phyloP scores from a whole-genome alignment of 2,888 invertebrate genomes.

The Netelia melanura region DNA sequence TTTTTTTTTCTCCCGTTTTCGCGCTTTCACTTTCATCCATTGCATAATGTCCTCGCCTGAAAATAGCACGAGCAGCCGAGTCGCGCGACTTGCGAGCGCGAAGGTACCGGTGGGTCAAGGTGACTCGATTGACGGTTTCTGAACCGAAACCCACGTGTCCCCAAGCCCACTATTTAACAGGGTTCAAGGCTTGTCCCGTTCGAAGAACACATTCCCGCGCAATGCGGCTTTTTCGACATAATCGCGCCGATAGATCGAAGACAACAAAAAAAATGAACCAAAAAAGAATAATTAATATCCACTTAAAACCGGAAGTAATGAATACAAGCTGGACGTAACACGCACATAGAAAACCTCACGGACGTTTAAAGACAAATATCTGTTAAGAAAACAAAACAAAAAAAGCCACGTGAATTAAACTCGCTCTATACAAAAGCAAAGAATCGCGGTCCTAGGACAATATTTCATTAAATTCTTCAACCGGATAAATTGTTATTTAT shows the following conservation, averaged over 20 bases:
- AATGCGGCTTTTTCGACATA: conserved; percentile 18
- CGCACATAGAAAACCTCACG: not conserved
- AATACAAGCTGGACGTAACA: not conserved
- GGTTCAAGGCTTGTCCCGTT: conserved; percentile 49
- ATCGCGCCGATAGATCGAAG: too few species aligned
- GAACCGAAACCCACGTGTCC: conserved; percentile 45
- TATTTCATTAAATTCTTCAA: too few species aligned
- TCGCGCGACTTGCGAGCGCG: not conserved
- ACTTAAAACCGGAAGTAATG: too few species aligned
- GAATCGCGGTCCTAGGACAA: too few species aligned
- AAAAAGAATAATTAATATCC: too few species aligned
- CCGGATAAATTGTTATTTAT: too few species aligned
- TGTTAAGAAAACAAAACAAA: not conserved
- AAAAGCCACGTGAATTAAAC: not conserved
- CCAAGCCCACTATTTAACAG: not conserved
- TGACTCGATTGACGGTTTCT: conserved; percentile 47
- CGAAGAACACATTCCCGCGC: conserved; percentile 15
- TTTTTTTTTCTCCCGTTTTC: not conserved
- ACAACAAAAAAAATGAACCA: too few species aligned
- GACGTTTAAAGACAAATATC: not conserved
- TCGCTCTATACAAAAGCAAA: too few species aligned
- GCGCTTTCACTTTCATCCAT: conserved; percentile 41
- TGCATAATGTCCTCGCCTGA: conserved; percentile 8
- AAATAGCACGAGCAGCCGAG: conserved; percentile 36
- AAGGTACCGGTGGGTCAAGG: conserved; percentile 44